Base-by-base conservation (phyloP, 2,888 invertebrate species). In the Spisula solida region DNA sequence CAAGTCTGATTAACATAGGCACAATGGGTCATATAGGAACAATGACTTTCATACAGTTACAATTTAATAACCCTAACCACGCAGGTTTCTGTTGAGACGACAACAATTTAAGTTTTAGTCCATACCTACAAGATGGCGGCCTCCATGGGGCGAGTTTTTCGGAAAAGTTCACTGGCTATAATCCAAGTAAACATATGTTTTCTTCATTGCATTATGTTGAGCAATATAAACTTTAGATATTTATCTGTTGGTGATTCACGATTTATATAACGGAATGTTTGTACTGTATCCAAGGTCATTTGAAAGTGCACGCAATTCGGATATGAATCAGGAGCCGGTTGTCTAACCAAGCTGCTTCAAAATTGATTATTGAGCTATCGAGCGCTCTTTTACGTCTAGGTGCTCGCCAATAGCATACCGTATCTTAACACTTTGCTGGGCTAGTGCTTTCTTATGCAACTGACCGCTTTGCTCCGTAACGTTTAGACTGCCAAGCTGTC, bases 121-220 rank as follows among this genome's bases (percentile, higher is more conserved):
- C 60, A 66, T n/a, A 25, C 60, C 60, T 41, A 4, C 79, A 86
- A 86, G 48, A 86, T 86, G 86, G 86, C 86, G 60, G 86, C 86
- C 81, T 86, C 86, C 86, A 55, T 86, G 25, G 66, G 56, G n/a
- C 41, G 86, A 86, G 12, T 60, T 10, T 41, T 80, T 56, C 10
- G 25, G 25, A 60, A 81, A 80, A 41, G 34, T 8, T 66, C 66
- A 8, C 6, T 60, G 25, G 31, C 60, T 34, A 31, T 81, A 20
- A 60, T 86, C 48, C 80, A 55, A 18, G 47, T 55, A 41, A 29
- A 1, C n/a, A 66, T 66, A n/a, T 29, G 41, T 78, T 78, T 78
- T 12, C 34, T 41, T 20, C 78, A 6, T 78, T 25, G 6, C 34
- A 20, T 78, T 29, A 6, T 18, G 5, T 47, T 0, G 8, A 4